These are phyloP conservation scores for Odocoileus hemionus DNA, from an alignment of 2,113 vertebrate species.

Conservation along the genomic window DNA sequence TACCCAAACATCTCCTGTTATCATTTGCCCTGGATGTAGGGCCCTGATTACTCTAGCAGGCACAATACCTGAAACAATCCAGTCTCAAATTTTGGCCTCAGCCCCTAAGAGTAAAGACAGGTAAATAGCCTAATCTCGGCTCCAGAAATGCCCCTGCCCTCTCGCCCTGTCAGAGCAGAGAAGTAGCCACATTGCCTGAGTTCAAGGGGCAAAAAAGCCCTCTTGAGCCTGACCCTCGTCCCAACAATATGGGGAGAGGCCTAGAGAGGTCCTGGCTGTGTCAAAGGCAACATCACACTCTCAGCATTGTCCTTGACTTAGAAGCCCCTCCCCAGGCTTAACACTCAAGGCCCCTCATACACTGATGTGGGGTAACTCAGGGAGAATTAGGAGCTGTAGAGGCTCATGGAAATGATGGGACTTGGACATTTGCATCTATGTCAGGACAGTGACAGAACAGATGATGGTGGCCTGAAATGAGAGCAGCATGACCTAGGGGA, in stretches of 20 bases:
- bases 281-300: neutral
- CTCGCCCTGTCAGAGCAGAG: neutral
- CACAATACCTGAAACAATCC: neutral
- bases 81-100: neutral
- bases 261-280: neutral
- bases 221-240: neutral
- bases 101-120: neutral
- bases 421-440: neutral
- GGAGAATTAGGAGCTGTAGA: neutral
- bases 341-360: neutral
- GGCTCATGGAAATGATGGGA: neutral
- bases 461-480: neutral
- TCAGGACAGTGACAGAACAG: neutral
- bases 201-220: neutral
- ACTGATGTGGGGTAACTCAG: fast-evolving
- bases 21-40: neutral
- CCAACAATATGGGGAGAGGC: neutral
- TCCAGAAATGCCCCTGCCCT: neutral
- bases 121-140: neutral
- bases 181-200: neutral
- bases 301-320: neutral
- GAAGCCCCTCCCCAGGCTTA: neutral
- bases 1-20: neutral
- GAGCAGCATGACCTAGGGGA: neutral
- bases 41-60: neutral